These are phyloP conservation scores for Abramis brama DNA, from an alignment of 2,113 vertebrate genomes.

Conservation along the genomic window DNA sequence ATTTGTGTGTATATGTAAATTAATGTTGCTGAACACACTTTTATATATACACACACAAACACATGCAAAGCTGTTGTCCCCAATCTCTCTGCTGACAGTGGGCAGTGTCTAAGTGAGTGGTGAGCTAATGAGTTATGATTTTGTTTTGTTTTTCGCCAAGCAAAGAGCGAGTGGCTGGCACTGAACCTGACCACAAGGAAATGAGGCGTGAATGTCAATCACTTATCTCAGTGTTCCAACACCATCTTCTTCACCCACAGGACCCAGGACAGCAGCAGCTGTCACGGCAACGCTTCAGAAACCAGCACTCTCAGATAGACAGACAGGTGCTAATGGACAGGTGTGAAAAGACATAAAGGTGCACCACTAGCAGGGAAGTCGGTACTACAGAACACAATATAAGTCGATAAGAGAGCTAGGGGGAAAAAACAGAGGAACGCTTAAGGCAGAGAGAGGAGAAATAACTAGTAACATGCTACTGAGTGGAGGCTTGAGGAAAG, in stretches of 20 bases:
- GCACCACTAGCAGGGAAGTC: neutral
- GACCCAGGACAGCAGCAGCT: slow-evolving; percentile 18
- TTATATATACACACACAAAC: neutral
- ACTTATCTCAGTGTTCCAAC: slow-evolving; percentile 46
- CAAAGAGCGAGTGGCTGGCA: neutral
- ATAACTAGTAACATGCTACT: neutral
- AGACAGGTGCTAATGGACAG: slow-evolving; percentile 22
- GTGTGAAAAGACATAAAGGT: slow-evolving; percentile 26
- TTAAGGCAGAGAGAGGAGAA: neutral
- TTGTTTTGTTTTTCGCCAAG: neutral
- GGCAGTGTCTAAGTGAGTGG: neutral
- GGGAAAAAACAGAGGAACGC: neutral
- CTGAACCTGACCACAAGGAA: slow-evolving; percentile 31
- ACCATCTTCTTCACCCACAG: slow-evolving; percentile 24
- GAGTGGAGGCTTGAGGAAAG: slow-evolving; percentile 17
- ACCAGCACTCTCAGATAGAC: slow-evolving; percentile 17
- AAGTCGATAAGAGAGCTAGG: neutral
- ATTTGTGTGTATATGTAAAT: no score
- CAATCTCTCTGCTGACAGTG: slow-evolving; percentile 1
- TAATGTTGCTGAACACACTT: no score
- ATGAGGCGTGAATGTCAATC: slow-evolving; percentile 51
- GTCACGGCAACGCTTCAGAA: slow-evolving; percentile 8
- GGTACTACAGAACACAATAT: neutral
- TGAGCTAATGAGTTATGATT: neutral
- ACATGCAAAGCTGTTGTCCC: neutral